Evolutionary conservation across 1,140 invertebrate species (phyloP).

Genomic region (Muscidifurax raptorellus): DNA sequence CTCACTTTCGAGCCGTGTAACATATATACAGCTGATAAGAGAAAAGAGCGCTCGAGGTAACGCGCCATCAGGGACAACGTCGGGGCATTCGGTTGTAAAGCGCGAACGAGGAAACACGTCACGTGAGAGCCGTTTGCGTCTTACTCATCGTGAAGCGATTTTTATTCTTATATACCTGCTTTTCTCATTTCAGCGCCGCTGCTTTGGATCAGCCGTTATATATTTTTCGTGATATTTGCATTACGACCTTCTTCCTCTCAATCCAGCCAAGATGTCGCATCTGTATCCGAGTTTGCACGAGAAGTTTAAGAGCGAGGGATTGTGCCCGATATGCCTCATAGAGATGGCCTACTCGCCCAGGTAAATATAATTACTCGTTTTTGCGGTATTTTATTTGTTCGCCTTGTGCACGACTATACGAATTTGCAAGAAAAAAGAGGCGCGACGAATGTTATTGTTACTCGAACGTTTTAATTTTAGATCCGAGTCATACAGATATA

Average conservation of each 20-base stretch:
- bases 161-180: slow-evolving; percentile 54
- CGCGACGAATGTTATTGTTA: no score
- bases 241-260: neutral
- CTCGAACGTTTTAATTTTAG: no score
- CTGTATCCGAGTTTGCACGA: slow-evolving; percentile 66
- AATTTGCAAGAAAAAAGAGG: no score
- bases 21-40: neutral
- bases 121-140: neutral
- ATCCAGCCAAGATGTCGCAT: slow-evolving; percentile 51
- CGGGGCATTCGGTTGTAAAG: slow-evolving; percentile 4
- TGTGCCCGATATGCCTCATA: slow-evolving; percentile 68
- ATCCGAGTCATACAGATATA: no score
- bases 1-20: neutral
- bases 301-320: slow-evolving; percentile 61
- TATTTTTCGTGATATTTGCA: neutral
- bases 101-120: neutral
- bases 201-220: neutral
- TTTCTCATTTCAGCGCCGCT: slow-evolving; percentile 52
- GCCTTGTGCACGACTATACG: no score
- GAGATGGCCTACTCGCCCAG: slow-evolving; percentile 60
- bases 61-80: neutral
- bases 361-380: slow-evolving; percentile 45
- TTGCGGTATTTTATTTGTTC: no score
- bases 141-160: neutral
- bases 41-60: neutral